Conservation (phyloP, 2,113 vertebrate genomes). For the Trogon surrucura region DNA sequence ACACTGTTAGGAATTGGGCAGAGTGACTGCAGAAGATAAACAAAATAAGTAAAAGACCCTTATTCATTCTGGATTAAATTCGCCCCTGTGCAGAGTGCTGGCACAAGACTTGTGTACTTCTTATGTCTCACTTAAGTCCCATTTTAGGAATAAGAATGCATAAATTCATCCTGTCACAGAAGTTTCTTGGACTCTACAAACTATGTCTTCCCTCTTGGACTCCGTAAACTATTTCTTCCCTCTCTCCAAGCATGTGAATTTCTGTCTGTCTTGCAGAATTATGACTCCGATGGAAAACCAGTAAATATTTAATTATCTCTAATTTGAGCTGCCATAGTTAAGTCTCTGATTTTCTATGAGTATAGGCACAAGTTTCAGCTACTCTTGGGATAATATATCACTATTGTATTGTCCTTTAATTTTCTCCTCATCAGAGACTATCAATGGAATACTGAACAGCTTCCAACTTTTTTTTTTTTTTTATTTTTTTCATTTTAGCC, state of each 20-base stretch:
- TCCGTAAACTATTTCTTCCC: neutral
- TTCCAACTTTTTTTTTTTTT: neutral
- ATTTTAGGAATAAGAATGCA: neutral
- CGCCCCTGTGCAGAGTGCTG: neutral
- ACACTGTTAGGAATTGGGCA: neutral
- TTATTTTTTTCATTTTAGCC: neutral
- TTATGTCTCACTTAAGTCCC: neutral
- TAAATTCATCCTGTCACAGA: conserved; percentile 6
- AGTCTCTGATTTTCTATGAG: neutral
- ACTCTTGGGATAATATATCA: neutral
- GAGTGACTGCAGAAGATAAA: conserved; percentile 16
- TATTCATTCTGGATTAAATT: conserved; percentile 44
- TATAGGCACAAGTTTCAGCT: neutral
- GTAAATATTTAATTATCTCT: neutral
- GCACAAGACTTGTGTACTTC: neutral
- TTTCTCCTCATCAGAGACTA: neutral
- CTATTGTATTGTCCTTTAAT: neutral
- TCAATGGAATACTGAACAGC: neutral
- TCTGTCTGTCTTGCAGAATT: neutral
- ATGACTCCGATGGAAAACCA: neutral
- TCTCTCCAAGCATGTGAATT: neutral
- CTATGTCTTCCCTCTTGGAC: neutral
- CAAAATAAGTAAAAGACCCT: conserved; percentile 30
- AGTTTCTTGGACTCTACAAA: neutral
- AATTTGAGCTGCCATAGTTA: neutral